phyloP scores from a whole-genome alignment of 2,113 vertebrate genomes.

The Jacana jacana region DNA sequence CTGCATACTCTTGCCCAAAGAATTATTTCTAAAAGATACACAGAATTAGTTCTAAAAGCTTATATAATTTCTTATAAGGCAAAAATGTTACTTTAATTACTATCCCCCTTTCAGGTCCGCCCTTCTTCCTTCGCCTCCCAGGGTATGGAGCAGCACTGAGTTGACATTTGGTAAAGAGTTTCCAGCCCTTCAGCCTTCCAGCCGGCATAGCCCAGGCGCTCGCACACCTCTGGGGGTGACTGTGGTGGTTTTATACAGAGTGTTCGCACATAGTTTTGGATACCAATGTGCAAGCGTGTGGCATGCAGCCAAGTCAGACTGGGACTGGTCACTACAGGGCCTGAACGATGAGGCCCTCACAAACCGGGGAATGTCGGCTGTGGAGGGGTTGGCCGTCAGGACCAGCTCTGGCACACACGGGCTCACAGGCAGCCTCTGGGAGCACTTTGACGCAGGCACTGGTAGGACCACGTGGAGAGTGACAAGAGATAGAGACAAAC shows the following conservation, averaged over 20 bases:
- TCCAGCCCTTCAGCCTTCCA: neutral
- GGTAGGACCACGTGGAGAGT: fast-evolving
- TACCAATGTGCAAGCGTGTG: neutral
- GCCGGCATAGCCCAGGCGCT: fast-evolving
- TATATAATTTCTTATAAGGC: no score
- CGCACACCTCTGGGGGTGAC: neutral
- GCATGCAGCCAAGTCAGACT: neutral
- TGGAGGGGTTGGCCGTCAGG: neutral
- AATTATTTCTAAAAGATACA: no score
- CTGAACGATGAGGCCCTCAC: neutral
- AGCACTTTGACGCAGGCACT: neutral
- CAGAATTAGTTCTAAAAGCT: no score
- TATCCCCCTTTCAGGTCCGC: no score
- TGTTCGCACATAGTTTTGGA: neutral
- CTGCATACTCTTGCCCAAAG: no score
- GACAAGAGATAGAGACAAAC: no score
- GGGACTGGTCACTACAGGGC: fast-evolving
- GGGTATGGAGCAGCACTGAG: neutral
- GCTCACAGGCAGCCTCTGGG: neutral
- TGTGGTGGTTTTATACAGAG: neutral
- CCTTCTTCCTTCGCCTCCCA: neutral
- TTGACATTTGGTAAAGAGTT: neutral
- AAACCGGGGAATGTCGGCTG: neutral
- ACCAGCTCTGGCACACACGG: neutral
- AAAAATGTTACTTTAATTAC: no score